These are phyloP conservation scores for Chascanopsetta lugubris DNA, from an alignment of 2,113 vertebrate species.

Conservation along the genomic window DNA sequence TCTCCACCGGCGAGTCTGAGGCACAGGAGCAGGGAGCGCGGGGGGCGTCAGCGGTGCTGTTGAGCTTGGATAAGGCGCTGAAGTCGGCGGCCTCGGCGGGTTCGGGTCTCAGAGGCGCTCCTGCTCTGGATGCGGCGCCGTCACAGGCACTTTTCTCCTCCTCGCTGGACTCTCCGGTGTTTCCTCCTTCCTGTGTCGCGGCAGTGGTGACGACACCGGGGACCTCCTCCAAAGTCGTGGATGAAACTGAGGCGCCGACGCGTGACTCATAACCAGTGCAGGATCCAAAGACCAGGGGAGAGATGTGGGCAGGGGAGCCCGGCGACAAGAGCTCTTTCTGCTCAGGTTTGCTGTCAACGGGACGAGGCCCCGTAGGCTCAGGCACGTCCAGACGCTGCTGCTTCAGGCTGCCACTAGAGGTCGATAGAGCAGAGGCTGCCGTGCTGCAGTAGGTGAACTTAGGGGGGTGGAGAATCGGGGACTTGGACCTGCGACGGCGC, in stretches of 20 bases:
- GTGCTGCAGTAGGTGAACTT: constrained; percentile 94
- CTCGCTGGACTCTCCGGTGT: constrained; percentile 24
- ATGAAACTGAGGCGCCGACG: constrained; percentile 38
- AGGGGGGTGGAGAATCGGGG: constrained; percentile 93
- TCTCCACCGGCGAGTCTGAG: constrained; percentile 7
- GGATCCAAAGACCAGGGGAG: constrained; percentile 69
- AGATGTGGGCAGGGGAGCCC: constrained; percentile 35
- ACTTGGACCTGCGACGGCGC: constrained; percentile 92
- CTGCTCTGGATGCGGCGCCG: constrained; percentile 6
- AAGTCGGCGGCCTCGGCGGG: constrained; percentile 82
- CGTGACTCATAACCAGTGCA: constrained; percentile 60
- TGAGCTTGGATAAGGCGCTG: constrained; percentile 84
- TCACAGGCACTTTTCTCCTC: constrained; percentile 42
- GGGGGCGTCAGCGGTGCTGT: constrained; percentile 60
- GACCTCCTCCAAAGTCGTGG: constrained; percentile 12
- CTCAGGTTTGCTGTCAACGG: background rate
- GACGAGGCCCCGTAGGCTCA: constrained; percentile 71
- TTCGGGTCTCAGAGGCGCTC: background rate
- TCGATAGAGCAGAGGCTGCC: constrained; percentile 45
- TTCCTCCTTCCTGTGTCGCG: background rate
- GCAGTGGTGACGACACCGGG: background rate
- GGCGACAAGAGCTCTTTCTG: constrained; percentile 74
- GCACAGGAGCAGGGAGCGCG: constrained; percentile 33
- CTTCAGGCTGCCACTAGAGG: constrained; percentile 79
- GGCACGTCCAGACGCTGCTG: constrained; percentile 81